phyloP scores from a whole-genome alignment of 2,113 vertebrate genomes.

The Rhipidura dahli region DNA sequence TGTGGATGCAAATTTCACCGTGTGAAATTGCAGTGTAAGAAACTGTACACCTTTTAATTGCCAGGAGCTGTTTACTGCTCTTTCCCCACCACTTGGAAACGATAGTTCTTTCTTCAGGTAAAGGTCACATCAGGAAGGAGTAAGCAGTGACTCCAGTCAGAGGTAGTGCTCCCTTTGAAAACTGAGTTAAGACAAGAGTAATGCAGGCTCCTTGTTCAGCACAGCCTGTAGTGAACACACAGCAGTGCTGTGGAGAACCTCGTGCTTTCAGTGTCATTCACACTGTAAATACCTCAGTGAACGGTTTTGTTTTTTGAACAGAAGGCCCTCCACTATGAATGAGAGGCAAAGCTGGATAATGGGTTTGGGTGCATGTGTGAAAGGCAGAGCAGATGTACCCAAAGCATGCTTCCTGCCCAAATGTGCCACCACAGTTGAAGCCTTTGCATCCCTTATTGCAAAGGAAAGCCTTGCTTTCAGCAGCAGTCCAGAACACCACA shows the following conservation, averaged over 20 bases:
- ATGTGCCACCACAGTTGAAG: neutral
- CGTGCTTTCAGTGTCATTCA: neutral
- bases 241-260: neutral
- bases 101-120: neutral
- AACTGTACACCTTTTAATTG: neutral
- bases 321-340: neutral
- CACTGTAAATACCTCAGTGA: neutral
- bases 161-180: neutral
- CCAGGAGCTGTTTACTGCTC: neutral
- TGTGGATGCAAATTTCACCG: neutral
- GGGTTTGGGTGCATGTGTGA: neutral
- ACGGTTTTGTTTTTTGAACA: neutral
- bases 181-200: neutral
- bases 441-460: neutral
- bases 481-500: neutral
- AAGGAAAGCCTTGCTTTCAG: neutral
- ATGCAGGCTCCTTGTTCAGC: neutral
- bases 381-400: neutral
- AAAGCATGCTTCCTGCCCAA: neutral
- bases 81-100: neutral
- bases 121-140: neutral
- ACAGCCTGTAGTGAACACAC: neutral
- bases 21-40: neutral
- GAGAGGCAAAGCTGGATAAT: neutral
- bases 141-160: neutral